Conservation (phyloP, 2,113 vertebrate species). For the Dolichallabes microphthalmus region DNA sequence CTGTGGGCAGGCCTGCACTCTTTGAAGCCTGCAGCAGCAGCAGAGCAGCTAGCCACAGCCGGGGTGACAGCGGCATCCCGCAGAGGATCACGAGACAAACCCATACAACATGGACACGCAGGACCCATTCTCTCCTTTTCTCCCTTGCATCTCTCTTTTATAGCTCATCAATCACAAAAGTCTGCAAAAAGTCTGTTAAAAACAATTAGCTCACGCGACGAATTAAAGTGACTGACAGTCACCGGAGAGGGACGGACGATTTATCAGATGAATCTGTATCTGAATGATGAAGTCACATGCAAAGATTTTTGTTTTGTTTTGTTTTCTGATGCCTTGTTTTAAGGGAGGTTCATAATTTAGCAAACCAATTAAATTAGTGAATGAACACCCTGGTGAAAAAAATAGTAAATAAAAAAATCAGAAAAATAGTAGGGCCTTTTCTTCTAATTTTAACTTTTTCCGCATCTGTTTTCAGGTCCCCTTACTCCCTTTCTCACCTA, state of each 20-base stretch:
- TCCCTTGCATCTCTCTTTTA: background rate
- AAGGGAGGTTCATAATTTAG: background rate
- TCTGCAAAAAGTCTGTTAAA: constrained; percentile 8
- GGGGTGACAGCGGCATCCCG: constrained; percentile 58
- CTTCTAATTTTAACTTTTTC: constrained; percentile 51
- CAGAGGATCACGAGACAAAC: constrained; percentile 60
- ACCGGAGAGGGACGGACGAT: background rate
- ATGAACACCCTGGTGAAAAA: constrained; percentile 13
- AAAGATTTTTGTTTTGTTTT: background rate
- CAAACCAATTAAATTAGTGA: constrained; percentile 32
- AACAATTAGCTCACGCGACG: background rate
- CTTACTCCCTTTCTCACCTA: constrained; percentile 52
- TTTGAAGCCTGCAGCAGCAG: constrained; percentile 61
- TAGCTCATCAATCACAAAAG: background rate
- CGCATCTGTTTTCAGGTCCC: constrained; percentile 52
- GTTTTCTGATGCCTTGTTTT: constrained; percentile 5
- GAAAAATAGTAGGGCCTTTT: constrained; percentile 48
- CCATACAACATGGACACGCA: constrained; percentile 53
- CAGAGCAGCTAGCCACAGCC: constrained; percentile 58
- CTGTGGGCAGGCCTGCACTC: constrained; percentile 55
- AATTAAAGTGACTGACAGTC: constrained; percentile 33
- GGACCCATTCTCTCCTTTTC: constrained; percentile 32
- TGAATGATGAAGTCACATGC: background rate
- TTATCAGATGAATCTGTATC: background rate
- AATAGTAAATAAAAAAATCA: too few species aligned